phyloP scores from a whole-genome alignment of 2,888 invertebrate genomes.

The Oithona nana region DNA sequence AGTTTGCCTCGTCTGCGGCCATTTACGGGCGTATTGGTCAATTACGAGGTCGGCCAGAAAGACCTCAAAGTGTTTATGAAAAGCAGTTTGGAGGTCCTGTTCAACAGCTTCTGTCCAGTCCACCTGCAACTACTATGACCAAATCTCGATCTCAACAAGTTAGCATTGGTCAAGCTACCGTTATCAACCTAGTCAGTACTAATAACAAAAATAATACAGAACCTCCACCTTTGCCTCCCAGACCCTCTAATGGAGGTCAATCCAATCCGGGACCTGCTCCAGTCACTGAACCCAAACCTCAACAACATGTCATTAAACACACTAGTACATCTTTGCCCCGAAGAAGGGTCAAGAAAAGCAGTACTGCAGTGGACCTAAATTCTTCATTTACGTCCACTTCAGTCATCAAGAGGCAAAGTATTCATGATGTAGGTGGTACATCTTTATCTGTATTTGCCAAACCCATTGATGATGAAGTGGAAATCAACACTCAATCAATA shows the following conservation, averaged over 20 bases:
- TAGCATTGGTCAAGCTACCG: slow-evolving; percentile 10
- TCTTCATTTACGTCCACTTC: neutral
- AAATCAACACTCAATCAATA: too few relatives aligned
- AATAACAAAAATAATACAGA: neutral
- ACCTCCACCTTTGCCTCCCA: slow-evolving; percentile 2
- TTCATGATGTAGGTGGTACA: neutral
- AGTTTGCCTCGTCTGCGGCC: neutral
- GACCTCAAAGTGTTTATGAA: slow-evolving; percentile 7
- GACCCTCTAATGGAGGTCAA: neutral
- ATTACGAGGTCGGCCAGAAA: neutral
- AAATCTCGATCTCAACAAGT: neutral
- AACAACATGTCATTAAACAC: neutral
- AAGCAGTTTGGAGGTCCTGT: slow-evolving; percentile 9
- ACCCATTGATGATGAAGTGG: neutral
- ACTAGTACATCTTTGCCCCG: neutral
- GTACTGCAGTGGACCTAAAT: neutral
- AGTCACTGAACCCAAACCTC: neutral
- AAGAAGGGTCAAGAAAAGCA: neutral
- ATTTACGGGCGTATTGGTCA: neutral
- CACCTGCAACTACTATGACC: neutral
- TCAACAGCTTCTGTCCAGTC: neutral
- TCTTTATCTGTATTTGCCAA: neutral
- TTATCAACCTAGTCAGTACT: slow-evolving; percentile 14
- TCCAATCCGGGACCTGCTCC: neutral
- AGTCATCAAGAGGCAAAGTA: neutral